Percentiles rank a stretch among this genome's conserved stretches.
These are phyloP conservation scores for Dendrocopos noguchii DNA, from an alignment of 2,113 vertebrate genomes.

Conservation along the genomic window DNA sequence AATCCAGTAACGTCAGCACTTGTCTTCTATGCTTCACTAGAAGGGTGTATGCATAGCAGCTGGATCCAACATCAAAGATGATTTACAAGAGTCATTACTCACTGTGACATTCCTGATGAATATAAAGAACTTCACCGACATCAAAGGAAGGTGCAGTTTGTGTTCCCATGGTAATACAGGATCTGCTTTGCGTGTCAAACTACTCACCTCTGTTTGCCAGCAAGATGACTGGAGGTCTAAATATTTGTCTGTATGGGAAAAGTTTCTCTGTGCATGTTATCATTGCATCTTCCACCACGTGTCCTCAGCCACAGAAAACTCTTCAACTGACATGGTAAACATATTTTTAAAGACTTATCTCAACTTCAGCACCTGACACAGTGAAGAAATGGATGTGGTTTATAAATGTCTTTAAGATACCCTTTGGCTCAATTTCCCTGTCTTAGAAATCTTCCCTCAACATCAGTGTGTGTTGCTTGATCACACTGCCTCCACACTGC, in stretches of 20 bases:
- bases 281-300: not conserved
- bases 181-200: not conserved
- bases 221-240: not conserved
- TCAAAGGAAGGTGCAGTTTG: not conserved
- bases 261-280: not conserved
- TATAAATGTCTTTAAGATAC: not conserved
- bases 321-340: not conserved
- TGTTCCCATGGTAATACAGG: not conserved
- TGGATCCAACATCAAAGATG: constrained; percentile 23
- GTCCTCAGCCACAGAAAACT: not conserved
- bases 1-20: not conserved
- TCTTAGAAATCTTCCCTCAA: not conserved
- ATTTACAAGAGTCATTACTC: not conserved
- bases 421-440: not conserved
- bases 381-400: not conserved
- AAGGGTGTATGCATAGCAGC: not conserved
- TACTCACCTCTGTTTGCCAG: not conserved
- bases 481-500: no score
- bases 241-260: not conserved
- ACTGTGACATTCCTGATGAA: not conserved
- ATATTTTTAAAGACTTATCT: not conserved
- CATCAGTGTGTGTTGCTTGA: not conserved
- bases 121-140: not conserved
- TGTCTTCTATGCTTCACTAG: not conserved
- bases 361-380: not conserved